Base-by-base conservation (phyloP, 1,140 invertebrate species). In the Drosophila azteca region DNA sequence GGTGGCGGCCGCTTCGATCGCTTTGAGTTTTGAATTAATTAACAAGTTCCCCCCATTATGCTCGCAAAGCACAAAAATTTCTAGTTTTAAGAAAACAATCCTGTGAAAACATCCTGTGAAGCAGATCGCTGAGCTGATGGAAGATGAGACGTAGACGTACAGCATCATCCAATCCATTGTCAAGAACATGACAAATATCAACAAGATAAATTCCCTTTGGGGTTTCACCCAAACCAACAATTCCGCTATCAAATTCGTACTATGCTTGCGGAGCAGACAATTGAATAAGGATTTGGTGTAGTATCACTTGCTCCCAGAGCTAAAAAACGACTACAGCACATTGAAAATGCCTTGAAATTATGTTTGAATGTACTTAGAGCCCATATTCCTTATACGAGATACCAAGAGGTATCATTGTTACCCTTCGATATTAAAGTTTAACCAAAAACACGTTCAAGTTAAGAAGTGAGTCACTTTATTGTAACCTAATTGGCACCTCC, bases 401-500 rank as follows among this genome's bases (percentile, higher is more conserved):
- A 29, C 54, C 45, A 43, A 15, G n/a, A 11, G 26, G 15, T 57
- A 43, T 4, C 13, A 2, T 22, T 15, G 8, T 57, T 45, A 17
- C 11, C n/a, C 15, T 43, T 24, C 35, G 3, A 13, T 59, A 13
- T 46, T 31, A 46, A 13, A 58, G 35, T 46, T 17, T 31, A n/a
- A 35, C 11, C 8, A 3, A 29, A 2, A 20, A 39, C 8, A 31
- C 29, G 29, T 31, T 31, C 29, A 31, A 31, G 29, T 35, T 52
- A 15, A 9, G 41, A 15, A 24, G 26, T 62, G n/a, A 17, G n/a
- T 39, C 35, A 29, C 5, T 8, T 24, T 46, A 8, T 54, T n/a
- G 8, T 15, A 49, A 44, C 20, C 79, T 61, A 82, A n/a, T 87
- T 85, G 2, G n/a, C 51, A 1, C 51, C 65, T 5, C 85, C 85